A percentile compares a stretch with the other conserved stretches of the same genome.
Conservation (phyloP, 2,797 vertebrate genomes). For the Enteromius mattozi region DNA sequence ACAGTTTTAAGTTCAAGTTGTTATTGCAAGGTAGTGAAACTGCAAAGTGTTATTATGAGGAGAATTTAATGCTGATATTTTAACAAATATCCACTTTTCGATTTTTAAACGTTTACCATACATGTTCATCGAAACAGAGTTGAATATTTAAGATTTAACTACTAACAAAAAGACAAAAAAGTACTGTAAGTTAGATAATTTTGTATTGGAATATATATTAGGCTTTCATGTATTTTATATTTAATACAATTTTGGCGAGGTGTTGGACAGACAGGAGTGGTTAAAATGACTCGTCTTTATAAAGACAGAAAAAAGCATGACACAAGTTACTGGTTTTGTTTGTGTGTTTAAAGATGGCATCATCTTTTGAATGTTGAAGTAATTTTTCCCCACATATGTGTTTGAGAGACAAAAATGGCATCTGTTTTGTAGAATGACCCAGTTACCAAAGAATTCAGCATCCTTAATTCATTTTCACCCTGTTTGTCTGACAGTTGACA, state of each 20-base stretch:
- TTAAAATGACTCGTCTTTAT: neutral
- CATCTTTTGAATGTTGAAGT: neutral
- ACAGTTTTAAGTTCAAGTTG: neutral
- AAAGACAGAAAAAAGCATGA: neutral
- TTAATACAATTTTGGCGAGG: neutral
- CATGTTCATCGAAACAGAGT: neutral
- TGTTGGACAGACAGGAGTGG: neutral
- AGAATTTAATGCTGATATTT: neutral
- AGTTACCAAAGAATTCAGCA: conserved; percentile 17
- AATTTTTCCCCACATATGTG: neutral
- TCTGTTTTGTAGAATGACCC: conserved; percentile 12
- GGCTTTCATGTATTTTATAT: neutral
- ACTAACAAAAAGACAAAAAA: neutral
- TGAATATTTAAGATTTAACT: neutral
- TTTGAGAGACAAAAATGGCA: conserved; percentile 11
- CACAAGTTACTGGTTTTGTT: neutral
- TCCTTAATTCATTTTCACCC: conserved; percentile 1
- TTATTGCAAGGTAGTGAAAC: neutral
- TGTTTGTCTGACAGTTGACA: conserved; percentile 14
- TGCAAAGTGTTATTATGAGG: neutral
- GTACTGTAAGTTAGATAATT: neutral
- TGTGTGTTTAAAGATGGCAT: neutral
- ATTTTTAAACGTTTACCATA: too few relatives aligned
- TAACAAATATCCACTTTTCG: neutral
- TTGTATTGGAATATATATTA: neutral